Evolutionary conservation across 2,888 invertebrate genomes (phyloP).

Genomic region (Papilio protenor): DNA sequence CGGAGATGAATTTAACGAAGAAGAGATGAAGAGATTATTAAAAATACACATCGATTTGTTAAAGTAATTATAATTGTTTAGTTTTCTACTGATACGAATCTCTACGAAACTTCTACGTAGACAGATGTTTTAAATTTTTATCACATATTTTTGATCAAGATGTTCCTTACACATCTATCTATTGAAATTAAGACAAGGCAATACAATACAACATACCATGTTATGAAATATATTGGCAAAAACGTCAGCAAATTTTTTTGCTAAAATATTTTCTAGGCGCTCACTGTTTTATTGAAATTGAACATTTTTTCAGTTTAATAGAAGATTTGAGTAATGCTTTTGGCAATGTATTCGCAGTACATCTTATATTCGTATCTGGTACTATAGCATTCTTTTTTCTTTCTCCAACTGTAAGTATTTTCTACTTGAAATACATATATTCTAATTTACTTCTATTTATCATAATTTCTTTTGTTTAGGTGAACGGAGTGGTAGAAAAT

Average conservation of each 20-base stretch:
- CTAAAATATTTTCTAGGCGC: no score
- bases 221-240: no score
- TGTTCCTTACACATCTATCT: no score
- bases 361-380: slow-evolving; percentile 33
- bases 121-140: no score
- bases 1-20: slow-evolving; percentile 22
- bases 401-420: slow-evolving; percentile 33
- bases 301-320: slow-evolving; percentile 15
- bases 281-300: background rate
- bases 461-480: background rate
- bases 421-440: background rate
- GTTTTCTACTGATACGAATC: background rate
- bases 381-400: slow-evolving; percentile 30
- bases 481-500: slow-evolving; percentile 26
- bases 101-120: background rate
- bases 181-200: no score
- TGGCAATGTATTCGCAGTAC: slow-evolving; percentile 30
- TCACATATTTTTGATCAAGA: no score
- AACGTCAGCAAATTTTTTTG: no score
- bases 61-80: slow-evolving; percentile 21
- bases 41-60: slow-evolving; percentile 26
- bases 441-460: background rate
- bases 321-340: slow-evolving; percentile 26
- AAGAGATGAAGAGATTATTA: slow-evolving; percentile 26
- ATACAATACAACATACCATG: no score